Base-by-base conservation (phyloP, 92 coral and sea anemone genomes). In the Nematostella vectensis region DNA sequence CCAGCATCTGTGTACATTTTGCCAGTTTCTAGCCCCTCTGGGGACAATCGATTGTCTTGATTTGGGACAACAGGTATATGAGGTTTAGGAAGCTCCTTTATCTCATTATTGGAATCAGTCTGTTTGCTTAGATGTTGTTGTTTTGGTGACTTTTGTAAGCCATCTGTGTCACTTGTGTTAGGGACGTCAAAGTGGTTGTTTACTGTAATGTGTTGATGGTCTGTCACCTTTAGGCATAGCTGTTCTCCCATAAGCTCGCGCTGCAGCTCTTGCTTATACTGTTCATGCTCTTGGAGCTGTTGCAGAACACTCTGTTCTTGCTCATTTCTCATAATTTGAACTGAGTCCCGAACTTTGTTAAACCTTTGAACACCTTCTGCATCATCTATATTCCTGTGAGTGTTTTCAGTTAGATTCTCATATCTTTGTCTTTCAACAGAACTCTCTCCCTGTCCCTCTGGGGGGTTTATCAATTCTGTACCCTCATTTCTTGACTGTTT, bases 221-320 rank as follows among this genome's bases (percentile, higher is more conserved):
- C n/a, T n/a, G n/a, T n/a, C n/a, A n/a, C n/a, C n/a, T n/a, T n/a
- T n/a, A n/a, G n/a, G n/a, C n/a, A n/a, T n/a, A n/a, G n/a, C n/a
- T n/a, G n/a, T n/a, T n/a, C 59, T 47, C 87, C 85, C 31, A 81
- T 57, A 20, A 93, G 78, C 58, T 87, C 85, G 8, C 67, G 73
- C 27, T 83, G 82, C 3, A 87, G 70, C 53, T 87, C 96, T 40
- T 43, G 59, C 18, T 87, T 83, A 25, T 77, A 82, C 27, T 59
- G 76, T 40, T 87, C 70, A 54, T 93, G 89, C 16, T 84, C 94
- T 58, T 87, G 95, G 12, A 93, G 79, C 26, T 75, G 85, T 50
- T 61, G 69, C 25, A 82, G 50, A 17, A 93, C 93, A 47, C 57
- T 50, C n/a, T 72, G 60, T 29, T 87, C 85, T 61, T 93, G 99